Evolutionary conservation across 2,888 invertebrate species (phyloP).

Genomic region (Campoletis raptor): DNA sequence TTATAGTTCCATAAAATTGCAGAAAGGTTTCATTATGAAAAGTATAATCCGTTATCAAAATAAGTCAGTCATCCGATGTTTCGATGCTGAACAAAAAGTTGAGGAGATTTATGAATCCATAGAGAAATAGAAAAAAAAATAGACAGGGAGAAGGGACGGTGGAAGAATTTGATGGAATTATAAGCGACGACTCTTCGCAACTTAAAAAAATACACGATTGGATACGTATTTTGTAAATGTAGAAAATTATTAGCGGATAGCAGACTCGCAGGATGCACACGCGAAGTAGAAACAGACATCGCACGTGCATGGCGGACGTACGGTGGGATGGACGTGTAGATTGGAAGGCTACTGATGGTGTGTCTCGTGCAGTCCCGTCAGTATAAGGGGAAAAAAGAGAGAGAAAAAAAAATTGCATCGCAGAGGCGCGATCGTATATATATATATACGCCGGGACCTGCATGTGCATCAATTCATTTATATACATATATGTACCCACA

Average conservation of each 20-base stretch:
- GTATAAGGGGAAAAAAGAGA: constrained; percentile 65
- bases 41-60: neutral
- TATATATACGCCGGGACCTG: constrained; percentile 36
- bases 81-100: neutral
- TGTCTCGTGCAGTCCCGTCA: constrained; percentile 45
- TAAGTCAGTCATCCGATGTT: neutral
- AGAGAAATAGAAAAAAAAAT: neutral
- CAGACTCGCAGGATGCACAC: constrained; percentile 49
- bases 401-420: constrained; percentile 72
- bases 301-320: constrained; percentile 40
- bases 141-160: neutral
- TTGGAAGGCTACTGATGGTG: constrained; percentile 42
- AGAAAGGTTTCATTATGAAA: no score
- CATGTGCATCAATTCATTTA: constrained; percentile 35
- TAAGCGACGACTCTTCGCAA: constrained; percentile 22
- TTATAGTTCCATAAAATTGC: neutral
- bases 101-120: neutral
- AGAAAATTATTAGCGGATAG: constrained; percentile 35
- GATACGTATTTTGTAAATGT: constrained; percentile 6
- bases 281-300: constrained; percentile 34
- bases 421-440: constrained; percentile 64
- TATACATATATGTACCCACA: constrained; percentile 17
- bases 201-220: neutral
- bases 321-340: constrained; percentile 49
- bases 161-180: neutral